Base-by-base conservation (phyloP, 2,113 vertebrate species). In the Peromyscus polionotus region DNA sequence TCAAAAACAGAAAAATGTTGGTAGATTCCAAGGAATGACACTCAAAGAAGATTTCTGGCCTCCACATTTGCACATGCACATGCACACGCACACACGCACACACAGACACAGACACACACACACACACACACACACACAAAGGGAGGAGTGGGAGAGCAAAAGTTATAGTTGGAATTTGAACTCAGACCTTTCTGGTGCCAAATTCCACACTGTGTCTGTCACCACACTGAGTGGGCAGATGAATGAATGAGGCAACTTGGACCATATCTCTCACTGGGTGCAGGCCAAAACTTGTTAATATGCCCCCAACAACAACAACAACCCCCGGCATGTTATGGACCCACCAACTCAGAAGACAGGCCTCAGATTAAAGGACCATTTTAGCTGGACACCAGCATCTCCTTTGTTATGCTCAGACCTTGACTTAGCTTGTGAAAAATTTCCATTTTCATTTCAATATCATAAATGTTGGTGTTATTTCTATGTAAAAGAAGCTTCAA, bases 361-460 rank as follows among this genome's bases (percentile, higher is more conserved):
- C 31, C 54, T 36, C 39, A 76, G n/a, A 73, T 61, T 83, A 72
- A 96, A 84, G 48, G 75, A 84, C 54, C 1, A 48, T 63, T 63
- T 51, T 90, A 28, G 33, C 24, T 31, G 42, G 14, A 91, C 0
- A 3, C 39, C 9, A 36, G 42, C 0, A 11, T n/a, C 9, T 1
- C 68, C 36, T n/a, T n/a, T 36, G 28, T 94, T 68, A 70, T 3
- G 70, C 70, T 93, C 63, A 51, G 87, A 51, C 39, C 65, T 77
- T 85, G 24, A 91, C 91, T 75, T 42, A 20, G 84, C 73, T 70
- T 63, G 63, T 86, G 89, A 26, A 88, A 86, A 94, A 70, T 59
- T 90, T 94, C 84, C 90, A 88, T 90, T 87, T 95, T 90, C 72
- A 97, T 88, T 95, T 96, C 89, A 39, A 10, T 14, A 59, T 72